Base-by-base conservation (phyloP, 2,888 invertebrate genomes). In the Chymomyza fuscimana region DNA sequence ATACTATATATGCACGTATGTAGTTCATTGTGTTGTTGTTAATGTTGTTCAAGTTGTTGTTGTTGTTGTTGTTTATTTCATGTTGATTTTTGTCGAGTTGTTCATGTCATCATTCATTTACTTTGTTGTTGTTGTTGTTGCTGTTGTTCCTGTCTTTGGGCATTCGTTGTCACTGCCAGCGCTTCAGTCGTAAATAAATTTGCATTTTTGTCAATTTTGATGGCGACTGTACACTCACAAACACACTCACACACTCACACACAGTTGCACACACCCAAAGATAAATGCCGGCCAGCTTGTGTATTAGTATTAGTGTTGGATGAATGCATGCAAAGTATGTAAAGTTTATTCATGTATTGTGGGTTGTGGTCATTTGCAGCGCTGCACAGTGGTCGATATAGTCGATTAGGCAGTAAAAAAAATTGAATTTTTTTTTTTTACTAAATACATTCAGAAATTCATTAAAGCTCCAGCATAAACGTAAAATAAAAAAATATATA, bases 131-230 rank as follows among this genome's bases (percentile, higher is more conserved):
- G 16, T 56, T 59, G 15, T 29, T 29, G 6, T 7, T 25, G 6
- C 4, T 25, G 4, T 56, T 29, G 15, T 15, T 58, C 25, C 22
- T 58, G 58, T 25, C 29, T 25, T 22, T 22, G 15, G 19, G 32
- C 32, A 16, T 36, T 60, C 58, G 15, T 19, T 58, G 36, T 40
- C 36, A 15, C 16, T 61, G 16, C 15, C 25, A 15, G 7, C 25
- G 58, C 25, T 52, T 32, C 68, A 82, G 76, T 79, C 79, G 81
- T 87, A 81, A 86, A 86, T 82, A 87, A 85, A 88, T 88, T 86
- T 87, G 80, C 80, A 88, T 86, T 86, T 82, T 85, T 85, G 88
- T 84, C 86, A 87, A 86, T 87, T 86, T 83, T 81, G 78, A 86
- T 76, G 75, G 78, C 73, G 63, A 74, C 82, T 73, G 70, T 71